phyloP scores from a whole-genome alignment of 2,113 vertebrate genomes.

The Girardinichthys multiradiatus region DNA sequence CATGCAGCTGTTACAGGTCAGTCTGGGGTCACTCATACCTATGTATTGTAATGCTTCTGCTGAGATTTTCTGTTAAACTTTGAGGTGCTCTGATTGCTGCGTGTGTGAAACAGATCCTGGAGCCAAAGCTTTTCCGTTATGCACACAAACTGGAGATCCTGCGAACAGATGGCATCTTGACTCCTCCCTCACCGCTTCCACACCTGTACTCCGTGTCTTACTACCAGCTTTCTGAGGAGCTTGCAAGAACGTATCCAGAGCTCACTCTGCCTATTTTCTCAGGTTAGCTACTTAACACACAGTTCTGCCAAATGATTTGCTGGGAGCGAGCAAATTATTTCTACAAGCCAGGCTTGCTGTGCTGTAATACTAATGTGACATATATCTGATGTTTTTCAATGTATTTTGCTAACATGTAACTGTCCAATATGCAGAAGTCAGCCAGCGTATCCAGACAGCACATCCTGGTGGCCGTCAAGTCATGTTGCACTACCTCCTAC shows the following conservation, averaged over 20 bases:
- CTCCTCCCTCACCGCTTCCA: conserved; percentile 90
- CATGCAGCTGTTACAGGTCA: conserved; percentile 98
- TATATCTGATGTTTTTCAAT: neutral
- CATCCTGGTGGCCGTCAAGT: conserved; percentile 95
- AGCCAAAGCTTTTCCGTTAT: conserved; percentile 98
- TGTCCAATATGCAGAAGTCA: conserved; percentile 85
- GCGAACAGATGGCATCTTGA: conserved; percentile 89
- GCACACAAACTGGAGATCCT: conserved; percentile 98
- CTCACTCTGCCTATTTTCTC: conserved; percentile 97
- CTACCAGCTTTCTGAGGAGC: conserved; percentile 96
- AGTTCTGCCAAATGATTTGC: neutral
- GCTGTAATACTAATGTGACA: no score
- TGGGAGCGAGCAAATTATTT: no score
- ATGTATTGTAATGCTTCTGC: neutral
- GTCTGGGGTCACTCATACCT: neutral
- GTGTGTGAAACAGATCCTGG: conserved; percentile 86
- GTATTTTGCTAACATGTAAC: neutral
- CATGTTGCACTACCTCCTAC: conserved; percentile 97
- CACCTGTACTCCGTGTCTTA: conserved; percentile 96
- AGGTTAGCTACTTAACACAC: conserved; percentile 77
- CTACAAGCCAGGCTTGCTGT: neutral
- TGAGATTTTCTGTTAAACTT: neutral
- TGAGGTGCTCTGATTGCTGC: neutral
- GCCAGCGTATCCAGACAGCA: conserved; percentile 96
- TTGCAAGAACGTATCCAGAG: conserved; percentile 96